Base-by-base conservation (phyloP, 1,140 invertebrate species). In the Sesamia nonagrioides region DNA sequence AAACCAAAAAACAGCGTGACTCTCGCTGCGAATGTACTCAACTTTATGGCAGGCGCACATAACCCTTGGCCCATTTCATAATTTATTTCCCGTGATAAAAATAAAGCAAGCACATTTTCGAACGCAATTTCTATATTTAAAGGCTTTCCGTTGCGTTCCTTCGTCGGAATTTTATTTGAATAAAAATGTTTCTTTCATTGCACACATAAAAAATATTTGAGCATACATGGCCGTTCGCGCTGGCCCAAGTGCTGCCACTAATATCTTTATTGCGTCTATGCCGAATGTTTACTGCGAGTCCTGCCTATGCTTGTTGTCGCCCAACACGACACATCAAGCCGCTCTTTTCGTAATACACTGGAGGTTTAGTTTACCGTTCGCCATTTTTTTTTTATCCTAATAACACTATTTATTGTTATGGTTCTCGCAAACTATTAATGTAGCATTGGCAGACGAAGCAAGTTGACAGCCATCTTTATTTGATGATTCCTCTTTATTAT, bases 251-350 rank as follows among this genome's bases (percentile, higher is more conserved):
- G 71, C 73, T 63, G 79, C 78, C 71, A 81, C 82, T 82, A 86
- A 86, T 84, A 86, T 82, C 77, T 86, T 86, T 86, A 86, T 84
- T 78, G 78, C 77, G 69, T 73, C 79, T 69, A 81, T 79, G 77
- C 81, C 61, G 69, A 83, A 86, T 81, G 81, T 86, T 86, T 86
- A 86, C 27, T 27, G 3, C 78, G 80, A 86, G 35, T 72, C 63
- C 78, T 83, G 83, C 66, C 85, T 66, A 35, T 61, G 80, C 66
- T 82, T 80, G 76, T 79, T 80, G 77, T 79, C 50, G 58, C 17
- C 27, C 54, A 81, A 81, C 78, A 84, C 74, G 74, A 82, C 71
- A 77, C 79, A 71, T 72, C 68, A 68, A 75, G 58, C 61, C 27
- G 60, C 35, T 77, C 48, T 77, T 68, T 77, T 27, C 21, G 45